Evolutionary conservation across 2,888 invertebrate genomes (phyloP), one percentile per base, ranked within the genome.

Genomic region (Phengaris arion): DNA sequence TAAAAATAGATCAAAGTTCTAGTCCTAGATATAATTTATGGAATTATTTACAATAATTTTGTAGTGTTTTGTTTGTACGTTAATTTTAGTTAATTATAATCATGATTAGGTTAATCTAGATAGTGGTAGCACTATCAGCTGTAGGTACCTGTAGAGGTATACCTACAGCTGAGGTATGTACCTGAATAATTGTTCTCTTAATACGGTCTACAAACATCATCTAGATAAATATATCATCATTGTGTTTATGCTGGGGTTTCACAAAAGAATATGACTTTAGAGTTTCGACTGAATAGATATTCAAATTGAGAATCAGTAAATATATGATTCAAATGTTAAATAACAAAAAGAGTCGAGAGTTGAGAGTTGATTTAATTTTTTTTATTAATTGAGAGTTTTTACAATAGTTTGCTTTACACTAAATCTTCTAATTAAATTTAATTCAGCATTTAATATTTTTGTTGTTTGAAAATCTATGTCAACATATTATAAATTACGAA

Each of bases 1-100:
- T 72, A 72, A 72, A 72, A 35, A 35, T 72, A 72, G 72, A 72
- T 12, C 72, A 70, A 22, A 51, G 35, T 35, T 35, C 70, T 54
- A 54, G 72, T n/a, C n/a, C n/a, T n/a, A n/a, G n/a, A n/a, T n/a
- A 35, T 12, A 72, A 54, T 35, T 12, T 72, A 12, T 54, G 12
- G 72, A 70, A 51, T 8, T 52, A 35, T 64, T 64, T 12, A 35
- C 6, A 35, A 59, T 59, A 9, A 22, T 64, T 64, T 64, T 9
- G 22, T 64, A 64, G 22, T 64, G 59, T 9, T 64, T 35, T 35
- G 35, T 35, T 35, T 35, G 35, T 35, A 35, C 4, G 35, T 35
- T 2, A 3, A 35, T 35, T 35, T 35, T 52, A 52, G 9, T 9
- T 10, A 52, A 9, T 10, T 10, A 4, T 52, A 52, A 12, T 52